Evolutionary conservation across 1,140 invertebrate genomes (phyloP).

Genomic region (Drosophila aff.): DNA sequence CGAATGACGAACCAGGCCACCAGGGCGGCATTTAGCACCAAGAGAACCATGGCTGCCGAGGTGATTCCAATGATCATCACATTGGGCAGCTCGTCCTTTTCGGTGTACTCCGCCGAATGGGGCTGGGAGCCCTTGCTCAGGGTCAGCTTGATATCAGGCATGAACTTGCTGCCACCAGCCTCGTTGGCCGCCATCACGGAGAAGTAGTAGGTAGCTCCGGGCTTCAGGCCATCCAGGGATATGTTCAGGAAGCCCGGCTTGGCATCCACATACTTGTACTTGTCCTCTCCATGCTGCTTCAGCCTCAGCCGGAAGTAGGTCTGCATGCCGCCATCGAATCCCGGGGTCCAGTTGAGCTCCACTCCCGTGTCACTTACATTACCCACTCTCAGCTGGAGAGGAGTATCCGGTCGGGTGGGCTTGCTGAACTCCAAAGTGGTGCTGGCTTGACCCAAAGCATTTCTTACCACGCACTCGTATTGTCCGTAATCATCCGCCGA

Average conservation of each 20-base stretch:
- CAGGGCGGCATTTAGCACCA: conserved; percentile 92
- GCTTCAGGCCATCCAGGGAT: conserved; percentile 89
- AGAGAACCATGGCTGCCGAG: conserved; percentile 90
- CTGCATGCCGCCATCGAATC: conserved; percentile 96
- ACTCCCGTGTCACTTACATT: conserved; percentile 95
- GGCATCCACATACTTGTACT: conserved; percentile 92
- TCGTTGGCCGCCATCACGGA: conserved; percentile 94
- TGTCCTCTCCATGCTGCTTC: conserved; percentile 84
- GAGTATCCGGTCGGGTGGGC: conserved; percentile 94
- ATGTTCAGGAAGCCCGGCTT: conserved; percentile 89
- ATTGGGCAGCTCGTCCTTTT: conserved; percentile 89
- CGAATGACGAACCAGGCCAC: conserved; percentile 93
- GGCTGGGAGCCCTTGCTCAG: conserved; percentile 85
- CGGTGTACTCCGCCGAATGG: conserved; percentile 89
- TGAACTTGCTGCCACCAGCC: conserved; percentile 93
- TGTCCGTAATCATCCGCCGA: conserved; percentile 93
- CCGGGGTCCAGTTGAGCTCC: conserved; percentile 94
- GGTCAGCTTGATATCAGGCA: conserved; percentile 91
- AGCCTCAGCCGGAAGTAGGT: conserved; percentile 93
- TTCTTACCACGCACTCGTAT: conserved; percentile 95
- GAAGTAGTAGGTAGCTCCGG: conserved; percentile 94
- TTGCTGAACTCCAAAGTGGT: conserved; percentile 92
- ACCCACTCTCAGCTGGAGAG: conserved; percentile 89
- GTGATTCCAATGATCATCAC: conserved; percentile 93
- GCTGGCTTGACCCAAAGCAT: conserved; percentile 93